A percentile compares a stretch with the other conserved stretches of the same genome.
Evolutionary conservation across 2,113 vertebrate species (phyloP).

Genomic region (Oreamnos americanus): DNA sequence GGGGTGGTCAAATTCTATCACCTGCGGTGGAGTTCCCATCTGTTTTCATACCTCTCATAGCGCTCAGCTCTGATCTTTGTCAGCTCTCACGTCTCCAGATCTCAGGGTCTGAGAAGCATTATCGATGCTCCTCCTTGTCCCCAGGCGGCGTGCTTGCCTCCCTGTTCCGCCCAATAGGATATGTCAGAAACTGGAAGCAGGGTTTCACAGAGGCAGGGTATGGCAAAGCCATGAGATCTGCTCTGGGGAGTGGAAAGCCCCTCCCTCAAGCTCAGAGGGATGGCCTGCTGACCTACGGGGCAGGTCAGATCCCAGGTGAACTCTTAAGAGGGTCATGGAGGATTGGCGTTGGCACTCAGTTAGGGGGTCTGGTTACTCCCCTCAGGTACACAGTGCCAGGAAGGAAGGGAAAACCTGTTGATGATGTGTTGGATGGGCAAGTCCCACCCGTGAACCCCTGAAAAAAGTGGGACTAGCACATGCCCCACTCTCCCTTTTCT

Average conservation of each 20-base stretch:
- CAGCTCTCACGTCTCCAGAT: background rate
- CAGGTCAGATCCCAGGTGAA: background rate
- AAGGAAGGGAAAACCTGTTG: background rate
- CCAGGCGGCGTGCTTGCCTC: background rate
- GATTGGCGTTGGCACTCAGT: background rate
- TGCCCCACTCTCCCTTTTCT: background rate
- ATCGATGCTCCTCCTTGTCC: background rate
- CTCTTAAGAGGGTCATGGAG: background rate
- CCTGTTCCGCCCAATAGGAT: background rate
- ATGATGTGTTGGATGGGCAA: background rate
- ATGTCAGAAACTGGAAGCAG: background rate
- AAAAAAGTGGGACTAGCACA: background rate
- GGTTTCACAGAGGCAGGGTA: background rate
- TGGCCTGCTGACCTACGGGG: background rate
- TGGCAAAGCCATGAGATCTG: background rate
- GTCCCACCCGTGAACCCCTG: background rate
- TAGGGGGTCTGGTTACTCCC: background rate
- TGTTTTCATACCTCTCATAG: background rate
- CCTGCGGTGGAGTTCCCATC: background rate
- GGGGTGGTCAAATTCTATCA: background rate
- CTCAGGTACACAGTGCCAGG: background rate
- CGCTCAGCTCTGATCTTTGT: background rate
- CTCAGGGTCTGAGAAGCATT: background rate
- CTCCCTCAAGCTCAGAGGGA: background rate
- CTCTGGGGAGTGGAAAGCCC: background rate